These are phyloP conservation scores for Bombus ignitus DNA, from an alignment of 1,140 invertebrate species.

Conservation along the genomic window DNA sequence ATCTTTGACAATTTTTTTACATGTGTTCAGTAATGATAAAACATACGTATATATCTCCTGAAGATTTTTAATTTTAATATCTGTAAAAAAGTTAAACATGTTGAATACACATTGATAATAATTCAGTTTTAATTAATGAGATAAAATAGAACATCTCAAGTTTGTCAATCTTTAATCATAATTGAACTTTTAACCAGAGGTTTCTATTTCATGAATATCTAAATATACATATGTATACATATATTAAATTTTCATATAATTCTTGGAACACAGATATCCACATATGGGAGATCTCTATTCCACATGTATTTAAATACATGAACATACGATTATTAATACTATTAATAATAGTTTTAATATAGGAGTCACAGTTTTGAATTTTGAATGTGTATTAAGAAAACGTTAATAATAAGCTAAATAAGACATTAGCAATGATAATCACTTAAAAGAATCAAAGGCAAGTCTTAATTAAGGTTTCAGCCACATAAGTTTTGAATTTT, in stretches of 20 bases:
- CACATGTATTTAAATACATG: too few relatives aligned
- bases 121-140: background rate
- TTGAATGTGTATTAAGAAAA: too few relatives aligned
- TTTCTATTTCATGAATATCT: background rate
- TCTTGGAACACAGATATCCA: too few relatives aligned
- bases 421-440: too few relatives aligned
- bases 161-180: background rate
- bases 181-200: background rate
- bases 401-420: too few relatives aligned
- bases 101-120: background rate
- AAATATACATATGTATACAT: background rate
- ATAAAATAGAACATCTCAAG: background rate
- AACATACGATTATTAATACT: too few relatives aligned
- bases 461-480: too few relatives aligned
- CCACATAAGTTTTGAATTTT: too few relatives aligned
- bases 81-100: conserved; percentile 50
- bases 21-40: conserved; percentile 50
- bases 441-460: too few relatives aligned
- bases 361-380: too few relatives aligned
- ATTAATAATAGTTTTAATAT: too few relatives aligned
- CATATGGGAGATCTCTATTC: too few relatives aligned
- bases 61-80: conserved; percentile 15
- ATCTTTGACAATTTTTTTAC: conserved; percentile 64
- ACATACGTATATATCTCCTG: conserved; percentile 36
- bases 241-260: background rate